These are phyloP conservation scores for Orthonyx spaldingii DNA, from an alignment of 2,113 vertebrate genomes.

Conservation along the genomic window DNA sequence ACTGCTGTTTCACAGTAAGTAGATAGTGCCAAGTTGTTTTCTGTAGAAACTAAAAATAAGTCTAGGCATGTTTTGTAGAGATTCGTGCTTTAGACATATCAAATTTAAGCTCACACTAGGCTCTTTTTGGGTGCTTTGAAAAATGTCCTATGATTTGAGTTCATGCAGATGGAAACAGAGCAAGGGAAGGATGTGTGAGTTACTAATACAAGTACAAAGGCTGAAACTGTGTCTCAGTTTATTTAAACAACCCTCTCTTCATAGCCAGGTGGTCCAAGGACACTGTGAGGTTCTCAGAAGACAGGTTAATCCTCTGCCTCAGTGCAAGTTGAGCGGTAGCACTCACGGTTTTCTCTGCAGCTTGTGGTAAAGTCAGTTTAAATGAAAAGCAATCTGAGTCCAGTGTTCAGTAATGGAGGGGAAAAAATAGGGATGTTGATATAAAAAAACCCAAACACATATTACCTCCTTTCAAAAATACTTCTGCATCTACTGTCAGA, in stretches of 20 bases:
- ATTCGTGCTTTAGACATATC: neutral
- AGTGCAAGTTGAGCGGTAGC: neutral
- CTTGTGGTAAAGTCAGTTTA: conserved; percentile 57
- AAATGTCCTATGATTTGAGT: neutral
- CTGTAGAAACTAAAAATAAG: neutral
- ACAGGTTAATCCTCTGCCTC: neutral
- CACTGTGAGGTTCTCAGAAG: neutral
- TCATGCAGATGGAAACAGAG: neutral
- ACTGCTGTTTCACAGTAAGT: neutral
- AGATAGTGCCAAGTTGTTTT: neutral
- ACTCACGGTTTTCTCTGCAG: neutral
- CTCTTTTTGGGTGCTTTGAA: neutral
- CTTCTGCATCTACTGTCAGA: conserved; percentile 45
- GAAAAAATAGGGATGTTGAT: conserved; percentile 49
- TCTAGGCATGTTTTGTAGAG: neutral
- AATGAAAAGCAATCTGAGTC: conserved; percentile 44
- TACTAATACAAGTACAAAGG: neutral
- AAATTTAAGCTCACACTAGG: neutral
- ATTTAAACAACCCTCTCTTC: neutral
- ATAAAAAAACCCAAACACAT: neutral
- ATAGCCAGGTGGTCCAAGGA: neutral
- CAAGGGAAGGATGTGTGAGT: neutral
- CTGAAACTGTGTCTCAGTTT: neutral
- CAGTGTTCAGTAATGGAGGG: neutral
- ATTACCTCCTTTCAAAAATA: conserved; percentile 25